phyloP scores from a whole-genome alignment of 2,888 invertebrate genomes.

The Macropis europaea region DNA sequence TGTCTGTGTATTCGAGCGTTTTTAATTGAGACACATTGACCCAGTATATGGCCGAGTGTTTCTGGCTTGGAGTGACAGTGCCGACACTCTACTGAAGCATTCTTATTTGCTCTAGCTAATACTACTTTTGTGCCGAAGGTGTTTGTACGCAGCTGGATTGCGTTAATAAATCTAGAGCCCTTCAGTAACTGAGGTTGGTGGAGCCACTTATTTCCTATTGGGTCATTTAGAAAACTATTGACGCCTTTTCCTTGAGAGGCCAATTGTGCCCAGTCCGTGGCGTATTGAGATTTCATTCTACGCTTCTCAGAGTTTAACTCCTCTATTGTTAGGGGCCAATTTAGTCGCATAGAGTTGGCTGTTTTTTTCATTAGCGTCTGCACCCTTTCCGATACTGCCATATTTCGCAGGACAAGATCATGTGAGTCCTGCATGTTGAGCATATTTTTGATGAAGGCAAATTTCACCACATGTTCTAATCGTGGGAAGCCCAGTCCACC shows the following conservation, averaged over 20 bases:
- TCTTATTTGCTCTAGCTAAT: neutral
- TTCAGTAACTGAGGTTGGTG: slow-evolving; percentile 19
- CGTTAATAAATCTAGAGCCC: neutral
- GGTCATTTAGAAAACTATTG: neutral
- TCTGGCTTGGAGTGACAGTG: neutral
- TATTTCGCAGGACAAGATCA: neutral
- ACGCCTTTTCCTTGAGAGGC: slow-evolving; percentile 21
- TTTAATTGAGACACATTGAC: neutral
- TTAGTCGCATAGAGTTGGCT: neutral
- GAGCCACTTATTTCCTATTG: slow-evolving; percentile 2
- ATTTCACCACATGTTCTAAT: neutral
- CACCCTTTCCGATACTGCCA: neutral
- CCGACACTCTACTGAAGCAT: neutral
- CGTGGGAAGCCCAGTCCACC: slow-evolving; percentile 12
- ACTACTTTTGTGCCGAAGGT: neutral
- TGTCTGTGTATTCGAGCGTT: neutral
- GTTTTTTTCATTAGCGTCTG: neutral
- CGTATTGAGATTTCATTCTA: neutral
- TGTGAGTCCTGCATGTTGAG: neutral
- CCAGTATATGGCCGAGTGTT: slow-evolving; percentile 3
- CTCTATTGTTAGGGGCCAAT: neutral
- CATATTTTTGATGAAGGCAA: slow-evolving; percentile 1
- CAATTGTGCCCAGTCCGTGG: neutral
- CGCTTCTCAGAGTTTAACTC: neutral
- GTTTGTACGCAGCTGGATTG: slow-evolving; percentile 3